These are phyloP conservation scores for Oreocharis arfaki DNA, from an alignment of 2,113 vertebrate genomes.

Conservation along the genomic window DNA sequence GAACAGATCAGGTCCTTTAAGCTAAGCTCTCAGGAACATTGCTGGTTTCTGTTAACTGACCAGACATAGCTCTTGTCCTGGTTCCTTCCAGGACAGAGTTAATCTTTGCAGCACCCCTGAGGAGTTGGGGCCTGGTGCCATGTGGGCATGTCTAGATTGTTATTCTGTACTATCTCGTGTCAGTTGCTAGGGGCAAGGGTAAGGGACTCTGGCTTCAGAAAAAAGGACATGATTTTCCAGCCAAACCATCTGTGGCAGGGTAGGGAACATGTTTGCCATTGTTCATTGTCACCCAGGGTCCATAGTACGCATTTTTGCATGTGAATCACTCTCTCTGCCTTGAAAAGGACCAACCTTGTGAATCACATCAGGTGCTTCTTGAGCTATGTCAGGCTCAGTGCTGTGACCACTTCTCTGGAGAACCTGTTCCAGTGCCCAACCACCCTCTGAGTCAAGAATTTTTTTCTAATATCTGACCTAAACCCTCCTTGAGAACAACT, in stretches of 20 bases:
- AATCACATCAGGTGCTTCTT: not conserved
- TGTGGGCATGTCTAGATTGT: not conserved
- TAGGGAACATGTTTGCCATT: not conserved
- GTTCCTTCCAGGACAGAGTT: not conserved
- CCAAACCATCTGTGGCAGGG: too few species aligned
- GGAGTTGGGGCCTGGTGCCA: not conserved
- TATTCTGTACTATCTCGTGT: not conserved
- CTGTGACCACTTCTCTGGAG: not conserved
- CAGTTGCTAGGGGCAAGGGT: not conserved
- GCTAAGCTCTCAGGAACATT: not conserved
- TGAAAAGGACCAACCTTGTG: not conserved
- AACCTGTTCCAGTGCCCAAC: not conserved
- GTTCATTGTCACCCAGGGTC: not conserved
- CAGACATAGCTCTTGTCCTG: not conserved
- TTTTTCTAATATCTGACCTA: not conserved
- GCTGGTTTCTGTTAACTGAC: not conserved
- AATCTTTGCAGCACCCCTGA: not conserved
- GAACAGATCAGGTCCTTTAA: not conserved
- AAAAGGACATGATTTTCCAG: not conserved
- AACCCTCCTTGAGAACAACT: not conserved
- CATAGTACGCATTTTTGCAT: not conserved
- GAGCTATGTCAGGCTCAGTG: not conserved
- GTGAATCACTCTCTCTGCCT: not conserved
- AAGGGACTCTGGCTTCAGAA: not conserved
- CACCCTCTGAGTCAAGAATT: not conserved